These are phyloP conservation scores for Pachycephus smyrnensis DNA, from an alignment of 2,888 invertebrate genomes.

Conservation along the genomic window DNA sequence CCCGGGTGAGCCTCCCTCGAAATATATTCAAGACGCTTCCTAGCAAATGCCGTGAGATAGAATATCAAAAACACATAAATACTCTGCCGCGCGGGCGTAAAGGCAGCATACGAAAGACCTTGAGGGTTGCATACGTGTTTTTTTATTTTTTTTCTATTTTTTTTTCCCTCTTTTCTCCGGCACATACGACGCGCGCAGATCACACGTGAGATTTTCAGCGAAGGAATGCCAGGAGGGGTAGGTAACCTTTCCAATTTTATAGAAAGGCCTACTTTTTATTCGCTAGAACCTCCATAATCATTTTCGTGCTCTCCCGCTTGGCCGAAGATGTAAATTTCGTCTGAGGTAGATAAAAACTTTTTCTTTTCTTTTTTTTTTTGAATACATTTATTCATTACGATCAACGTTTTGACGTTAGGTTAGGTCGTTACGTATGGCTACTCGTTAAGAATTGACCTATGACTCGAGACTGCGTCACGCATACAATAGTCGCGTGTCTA, in stretches of 20 bases:
- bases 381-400: background rate
- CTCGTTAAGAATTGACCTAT: background rate
- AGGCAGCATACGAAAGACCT: background rate
- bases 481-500: too few species aligned
- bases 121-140: background rate
- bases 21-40: conserved; percentile 17
- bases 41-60: conserved; percentile 17
- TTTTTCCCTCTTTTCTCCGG: background rate
- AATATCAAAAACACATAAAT: conserved; percentile 25
- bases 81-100: background rate
- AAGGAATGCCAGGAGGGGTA: too few species aligned
- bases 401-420: background rate
- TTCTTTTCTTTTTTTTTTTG: background rate
- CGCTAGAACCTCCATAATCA: background rate
- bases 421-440: background rate
- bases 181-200: background rate
- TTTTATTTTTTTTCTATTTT: background rate
- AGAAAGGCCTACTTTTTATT: conserved; percentile 1
- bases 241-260: conserved; percentile 1
- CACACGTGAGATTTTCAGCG: background rate
- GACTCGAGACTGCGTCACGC: background rate
- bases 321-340: background rate
- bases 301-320: background rate
- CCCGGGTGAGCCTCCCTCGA: conserved; percentile 13
- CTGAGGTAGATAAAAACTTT: background rate